Evolutionary conservation across 2,113 vertebrate species (phyloP).

Genomic region (Gallinago media): DNA sequence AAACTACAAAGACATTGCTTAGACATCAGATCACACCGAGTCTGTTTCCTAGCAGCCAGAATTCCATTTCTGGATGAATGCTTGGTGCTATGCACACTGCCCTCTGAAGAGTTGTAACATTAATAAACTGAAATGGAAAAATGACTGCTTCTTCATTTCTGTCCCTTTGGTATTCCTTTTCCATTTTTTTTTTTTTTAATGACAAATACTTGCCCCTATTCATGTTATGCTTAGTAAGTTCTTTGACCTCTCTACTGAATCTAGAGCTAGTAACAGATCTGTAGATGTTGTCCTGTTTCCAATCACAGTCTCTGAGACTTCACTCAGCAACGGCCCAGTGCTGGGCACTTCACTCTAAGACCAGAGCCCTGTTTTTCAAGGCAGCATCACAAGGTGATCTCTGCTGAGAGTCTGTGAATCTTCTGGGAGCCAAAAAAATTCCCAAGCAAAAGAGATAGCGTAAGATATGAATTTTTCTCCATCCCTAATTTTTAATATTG

Average conservation of each 20-base stretch:
- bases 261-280: neutral
- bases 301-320: neutral
- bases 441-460: neutral
- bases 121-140: neutral
- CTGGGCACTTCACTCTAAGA: neutral
- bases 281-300: neutral
- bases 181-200: neutral
- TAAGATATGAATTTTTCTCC: neutral
- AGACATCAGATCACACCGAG: neutral
- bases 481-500: neutral
- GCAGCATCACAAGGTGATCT: neutral
- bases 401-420: neutral
- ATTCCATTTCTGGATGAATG: neutral
- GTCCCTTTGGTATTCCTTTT: neutral
- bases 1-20: neutral
- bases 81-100: neutral
- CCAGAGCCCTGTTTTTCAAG: neutral
- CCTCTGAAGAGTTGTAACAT: neutral
- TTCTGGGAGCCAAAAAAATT: neutral
- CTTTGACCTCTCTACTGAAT: neutral
- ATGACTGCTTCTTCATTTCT: neutral
- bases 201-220: neutral
- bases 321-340: neutral
- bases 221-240: neutral
- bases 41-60: neutral